Percentiles rank a stretch among this genome's conserved stretches.
Evolutionary conservation across 2,797 vertebrate genomes (phyloP).

Genomic region (Pogoniulus pusillus): DNA sequence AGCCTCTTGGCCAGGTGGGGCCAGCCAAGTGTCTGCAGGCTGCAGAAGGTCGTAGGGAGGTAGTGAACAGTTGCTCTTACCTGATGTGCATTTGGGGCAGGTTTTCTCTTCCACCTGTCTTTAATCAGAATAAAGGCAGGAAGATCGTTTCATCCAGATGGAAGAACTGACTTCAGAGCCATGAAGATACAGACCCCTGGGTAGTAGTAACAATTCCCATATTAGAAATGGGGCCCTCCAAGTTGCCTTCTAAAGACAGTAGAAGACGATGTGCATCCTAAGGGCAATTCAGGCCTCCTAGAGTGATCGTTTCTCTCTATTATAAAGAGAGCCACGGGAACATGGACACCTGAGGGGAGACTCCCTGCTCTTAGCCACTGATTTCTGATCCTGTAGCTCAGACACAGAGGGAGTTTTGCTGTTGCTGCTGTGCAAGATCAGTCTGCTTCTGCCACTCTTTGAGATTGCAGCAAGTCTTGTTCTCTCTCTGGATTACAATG

Average conservation of each 20-base stretch:
- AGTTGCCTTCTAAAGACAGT: neutral
- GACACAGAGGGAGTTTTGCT: neutral
- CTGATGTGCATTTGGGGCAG: neutral
- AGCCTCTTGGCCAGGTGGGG: neutral
- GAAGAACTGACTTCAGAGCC: neutral
- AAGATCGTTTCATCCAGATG: neutral
- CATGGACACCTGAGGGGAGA: neutral
- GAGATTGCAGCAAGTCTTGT: rapidly evolving
- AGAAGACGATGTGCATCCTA: neutral
- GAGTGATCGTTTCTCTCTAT: neutral
- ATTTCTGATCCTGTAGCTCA: neutral
- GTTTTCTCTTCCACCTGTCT: neutral
- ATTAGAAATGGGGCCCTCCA: neutral
- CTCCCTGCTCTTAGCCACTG: neutral
- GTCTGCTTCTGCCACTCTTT: neutral
- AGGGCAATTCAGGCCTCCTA: neutral
- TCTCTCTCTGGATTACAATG: neutral
- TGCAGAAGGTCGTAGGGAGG: neutral
- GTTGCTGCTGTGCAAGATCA: neutral
- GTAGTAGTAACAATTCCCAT: neutral
- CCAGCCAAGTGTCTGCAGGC: neutral
- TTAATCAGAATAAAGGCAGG: neutral
- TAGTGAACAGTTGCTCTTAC: neutral
- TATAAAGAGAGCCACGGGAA: neutral
- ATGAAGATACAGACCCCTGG: neutral